phyloP scores from a whole-genome alignment of 2,888 invertebrate genomes.

The Mechanitis messenoides region DNA sequence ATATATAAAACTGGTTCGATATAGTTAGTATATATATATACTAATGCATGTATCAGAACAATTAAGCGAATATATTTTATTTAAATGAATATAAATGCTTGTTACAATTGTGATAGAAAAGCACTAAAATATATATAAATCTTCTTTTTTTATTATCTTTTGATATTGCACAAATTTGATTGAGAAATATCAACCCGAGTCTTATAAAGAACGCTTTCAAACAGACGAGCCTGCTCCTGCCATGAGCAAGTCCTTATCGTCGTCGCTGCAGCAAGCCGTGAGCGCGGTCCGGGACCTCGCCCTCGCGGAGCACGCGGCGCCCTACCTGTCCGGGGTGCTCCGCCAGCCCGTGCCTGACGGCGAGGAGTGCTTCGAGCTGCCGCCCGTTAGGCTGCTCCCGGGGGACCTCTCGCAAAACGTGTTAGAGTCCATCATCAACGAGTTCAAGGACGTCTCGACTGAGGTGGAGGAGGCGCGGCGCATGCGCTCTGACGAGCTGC shows the following conservation, averaged over 20 bases:
- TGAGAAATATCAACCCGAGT: too few relatives aligned
- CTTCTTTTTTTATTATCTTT: too few relatives aligned
- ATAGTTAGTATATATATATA: too few relatives aligned
- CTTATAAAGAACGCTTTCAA: neutral
- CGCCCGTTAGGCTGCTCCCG: conserved; percentile 75
- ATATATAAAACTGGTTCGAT: neutral
- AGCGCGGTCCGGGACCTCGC: conserved; percentile 64
- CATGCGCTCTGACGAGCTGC: conserved; percentile 50
- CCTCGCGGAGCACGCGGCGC: conserved; percentile 56
- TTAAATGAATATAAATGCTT: too few relatives aligned
- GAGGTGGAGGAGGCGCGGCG: conserved; percentile 54
- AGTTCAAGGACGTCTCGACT: conserved; percentile 56
- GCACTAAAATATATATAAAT: too few relatives aligned
- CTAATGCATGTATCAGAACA: too few relatives aligned
- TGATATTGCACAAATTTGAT: too few relatives aligned
- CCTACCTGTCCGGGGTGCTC: conserved; percentile 42
- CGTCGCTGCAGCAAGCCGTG: conserved; percentile 64
- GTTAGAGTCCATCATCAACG: conserved; percentile 63
- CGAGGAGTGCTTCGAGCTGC: conserved; percentile 85
- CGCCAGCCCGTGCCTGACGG: conserved; percentile 65
- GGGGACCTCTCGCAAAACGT: conserved; percentile 62
- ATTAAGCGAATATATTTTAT: too few relatives aligned
- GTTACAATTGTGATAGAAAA: too few relatives aligned
- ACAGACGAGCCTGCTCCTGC: conserved; percentile 56
- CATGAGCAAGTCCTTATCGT: conserved; percentile 67